A percentile compares a stretch with the other conserved stretches of the same genome.
These are phyloP conservation scores for Trinorchestia longiramus DNA, from an alignment of 1,140 invertebrate genomes.

Conservation along the genomic window DNA sequence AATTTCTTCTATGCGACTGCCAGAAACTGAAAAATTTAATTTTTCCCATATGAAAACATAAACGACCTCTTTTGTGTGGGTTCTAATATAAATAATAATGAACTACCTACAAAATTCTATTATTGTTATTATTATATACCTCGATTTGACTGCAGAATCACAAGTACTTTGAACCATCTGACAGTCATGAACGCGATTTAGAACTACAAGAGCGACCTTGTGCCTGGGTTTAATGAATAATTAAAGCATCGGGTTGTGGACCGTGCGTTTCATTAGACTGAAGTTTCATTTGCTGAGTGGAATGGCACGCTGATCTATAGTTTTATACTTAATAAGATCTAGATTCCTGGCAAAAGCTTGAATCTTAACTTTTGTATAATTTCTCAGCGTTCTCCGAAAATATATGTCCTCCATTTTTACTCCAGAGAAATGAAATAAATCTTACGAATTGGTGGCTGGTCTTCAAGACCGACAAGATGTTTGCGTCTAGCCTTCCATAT, in stretches of 20 bases:
- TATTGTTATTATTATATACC: too few species aligned
- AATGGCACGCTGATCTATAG: background rate
- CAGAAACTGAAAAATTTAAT: too few species aligned
- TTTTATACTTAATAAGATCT: background rate
- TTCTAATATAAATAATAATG: too few species aligned
- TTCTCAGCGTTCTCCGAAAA: background rate
- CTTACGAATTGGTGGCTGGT: background rate
- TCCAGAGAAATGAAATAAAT: background rate
- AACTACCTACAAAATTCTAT: too few species aligned
- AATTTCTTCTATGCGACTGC: too few species aligned
- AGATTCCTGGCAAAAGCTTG: background rate
- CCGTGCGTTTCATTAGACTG: background rate
- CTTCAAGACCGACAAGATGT: background rate
- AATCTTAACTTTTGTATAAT: background rate
- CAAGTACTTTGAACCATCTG: background rate
- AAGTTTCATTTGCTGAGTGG: background rate
- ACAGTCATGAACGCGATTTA: background rate
- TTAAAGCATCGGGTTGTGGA: background rate
- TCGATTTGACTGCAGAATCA: too few species aligned
- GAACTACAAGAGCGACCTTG: background rate
- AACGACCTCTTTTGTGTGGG: too few species aligned
- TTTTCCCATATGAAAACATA: too few species aligned
- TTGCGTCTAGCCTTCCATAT: background rate
- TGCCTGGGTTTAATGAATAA: background rate
- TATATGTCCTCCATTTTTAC: background rate